Evolutionary conservation across 2,888 invertebrate genomes (phyloP).

Genomic region (Lasioglossum zephyrum): DNA sequence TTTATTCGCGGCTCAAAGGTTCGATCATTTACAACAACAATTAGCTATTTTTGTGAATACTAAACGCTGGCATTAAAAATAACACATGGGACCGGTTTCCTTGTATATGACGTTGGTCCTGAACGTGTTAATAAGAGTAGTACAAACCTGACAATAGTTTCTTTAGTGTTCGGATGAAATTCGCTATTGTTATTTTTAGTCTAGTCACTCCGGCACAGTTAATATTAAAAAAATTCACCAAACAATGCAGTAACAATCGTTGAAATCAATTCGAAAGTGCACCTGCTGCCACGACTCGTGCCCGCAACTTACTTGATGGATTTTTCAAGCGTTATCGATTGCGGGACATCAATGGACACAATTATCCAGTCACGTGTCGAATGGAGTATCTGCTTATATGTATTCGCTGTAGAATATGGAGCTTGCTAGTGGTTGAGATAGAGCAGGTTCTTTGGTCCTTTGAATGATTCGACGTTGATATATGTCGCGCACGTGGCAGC

Average conservation of each 20-base stretch:
- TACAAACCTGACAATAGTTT: neutral
- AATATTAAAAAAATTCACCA: neutral
- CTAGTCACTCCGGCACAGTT: neutral
- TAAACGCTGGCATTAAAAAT: too few species aligned
- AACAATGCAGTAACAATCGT: conserved; percentile 13
- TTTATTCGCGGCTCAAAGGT: too few species aligned
- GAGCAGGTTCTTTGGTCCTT: conserved; percentile 63
- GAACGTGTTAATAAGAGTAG: too few species aligned
- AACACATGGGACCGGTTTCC: too few species aligned
- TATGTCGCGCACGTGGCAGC: conserved; percentile 67
- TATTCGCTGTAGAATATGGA: conserved; percentile 30
- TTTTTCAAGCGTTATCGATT: conserved; percentile 66
- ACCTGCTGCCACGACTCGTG: conserved; percentile 55
- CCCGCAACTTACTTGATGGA: conserved; percentile 63
- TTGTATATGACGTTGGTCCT: too few species aligned
- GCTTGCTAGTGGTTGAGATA: conserved; percentile 47
- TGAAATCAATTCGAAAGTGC: conserved; percentile 38
- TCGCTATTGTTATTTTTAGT: neutral
- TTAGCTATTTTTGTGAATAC: too few species aligned
- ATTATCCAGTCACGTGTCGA: conserved; percentile 72
- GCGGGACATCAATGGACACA: conserved; percentile 68
- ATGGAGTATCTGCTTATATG: conserved; percentile 19
- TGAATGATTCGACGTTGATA: conserved; percentile 64
- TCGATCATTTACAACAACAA: too few species aligned
- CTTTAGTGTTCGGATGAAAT: neutral